phyloP scores from a whole-genome alignment of 2,113 vertebrate species.

The Astatoreochromis straeleni region DNA sequence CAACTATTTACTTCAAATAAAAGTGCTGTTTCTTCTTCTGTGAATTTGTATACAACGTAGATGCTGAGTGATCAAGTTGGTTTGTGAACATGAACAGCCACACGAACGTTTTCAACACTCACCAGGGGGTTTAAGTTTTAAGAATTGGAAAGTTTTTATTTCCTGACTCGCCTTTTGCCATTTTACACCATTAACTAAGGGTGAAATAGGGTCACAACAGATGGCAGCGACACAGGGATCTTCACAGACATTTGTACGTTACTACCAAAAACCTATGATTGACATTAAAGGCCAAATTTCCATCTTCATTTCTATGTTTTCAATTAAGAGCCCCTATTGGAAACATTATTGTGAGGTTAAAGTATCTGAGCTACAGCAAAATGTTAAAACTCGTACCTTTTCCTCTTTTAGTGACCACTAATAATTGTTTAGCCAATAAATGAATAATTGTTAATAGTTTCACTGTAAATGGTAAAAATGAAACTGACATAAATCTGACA shows the following conservation, averaged over 20 bases:
- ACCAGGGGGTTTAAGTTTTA: not conserved
- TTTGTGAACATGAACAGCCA: not conserved
- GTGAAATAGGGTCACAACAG: not conserved
- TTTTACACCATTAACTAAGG: not conserved
- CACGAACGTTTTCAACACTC: fast-evolving
- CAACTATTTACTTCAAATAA: not conserved
- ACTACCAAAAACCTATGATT: not conserved
- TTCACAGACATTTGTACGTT: not conserved
- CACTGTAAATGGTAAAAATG: not conserved
- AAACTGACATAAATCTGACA: not conserved
- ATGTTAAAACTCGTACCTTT: not conserved
- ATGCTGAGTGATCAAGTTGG: not conserved
- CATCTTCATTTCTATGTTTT: not conserved
- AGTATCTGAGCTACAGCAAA: not conserved
- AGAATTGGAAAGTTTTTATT: not conserved
- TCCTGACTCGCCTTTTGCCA: not conserved
- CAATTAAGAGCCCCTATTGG: not conserved
- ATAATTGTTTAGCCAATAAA: not conserved
- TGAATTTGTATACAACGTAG: not conserved
- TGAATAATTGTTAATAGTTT: not conserved
- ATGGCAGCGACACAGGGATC: not conserved
- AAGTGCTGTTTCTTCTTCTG: not conserved
- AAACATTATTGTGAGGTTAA: not conserved
- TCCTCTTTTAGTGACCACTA: not conserved
- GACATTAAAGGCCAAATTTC: not conserved